Evolutionary conservation across 2,888 invertebrate species (phyloP), one percentile per base, ranked within the genome.

Genomic region (Tenthredo scrophulariae): DNA sequence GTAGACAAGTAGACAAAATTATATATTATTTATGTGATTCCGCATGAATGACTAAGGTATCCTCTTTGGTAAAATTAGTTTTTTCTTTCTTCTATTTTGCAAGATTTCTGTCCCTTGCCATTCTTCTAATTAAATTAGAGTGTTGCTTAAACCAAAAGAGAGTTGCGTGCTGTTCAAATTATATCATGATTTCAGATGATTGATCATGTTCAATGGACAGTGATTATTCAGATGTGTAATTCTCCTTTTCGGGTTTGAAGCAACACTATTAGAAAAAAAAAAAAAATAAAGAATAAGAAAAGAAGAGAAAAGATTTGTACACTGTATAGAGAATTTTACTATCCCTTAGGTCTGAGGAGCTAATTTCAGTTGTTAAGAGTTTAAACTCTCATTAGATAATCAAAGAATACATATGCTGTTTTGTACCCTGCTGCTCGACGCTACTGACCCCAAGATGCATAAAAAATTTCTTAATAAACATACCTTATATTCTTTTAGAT

Each of bases 351-450:
- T 90, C 91, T 88, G 89, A 89, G 88, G 90, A 91, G 89, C 89
- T 92, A 89, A 88, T 87, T 89, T 88, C 89, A 88, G 89, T 91
- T 89, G 89, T 91, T 89, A 90, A 89, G 90, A 90, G 88, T 86
- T 91, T 91, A 88, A 91, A 88, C 18, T 80, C 37, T 33, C 62
- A 40, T 62, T 80, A 37, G 43, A 43, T 43, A 74, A 74, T 22
- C 40, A 43, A 40, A 72, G 6, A 74, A 74, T n/a, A 13, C 10
- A 15, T 37, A 40, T n/a, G 50, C 26, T 54, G 54, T 77, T 77
- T 33, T 77, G 26, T 77, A 54, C 46, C 7, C 37, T 62, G 33
- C 62, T 80, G 62, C 29, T 62, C 22, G 37, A 18, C 40, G 26
- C 72, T 74, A 62, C 37, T 50, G 10, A 40, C 26, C 22, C 40